Evolutionary conservation across 2,888 invertebrate species (phyloP), one percentile per base, ranked within the genome.

Genomic region (Endotricha flammealis): DNA sequence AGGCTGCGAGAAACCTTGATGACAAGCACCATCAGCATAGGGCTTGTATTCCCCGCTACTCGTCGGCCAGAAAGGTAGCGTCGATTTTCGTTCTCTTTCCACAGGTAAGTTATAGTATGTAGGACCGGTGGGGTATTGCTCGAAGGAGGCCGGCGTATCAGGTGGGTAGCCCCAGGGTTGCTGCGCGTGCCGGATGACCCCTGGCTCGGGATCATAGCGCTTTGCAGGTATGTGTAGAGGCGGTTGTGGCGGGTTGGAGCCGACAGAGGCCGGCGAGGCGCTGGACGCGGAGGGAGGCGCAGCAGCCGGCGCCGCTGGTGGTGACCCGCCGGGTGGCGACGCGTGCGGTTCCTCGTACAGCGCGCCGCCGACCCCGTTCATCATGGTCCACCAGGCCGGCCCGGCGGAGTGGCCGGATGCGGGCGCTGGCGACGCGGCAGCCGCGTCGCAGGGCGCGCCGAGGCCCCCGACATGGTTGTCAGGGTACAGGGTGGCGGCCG

Each of bases 181-280:
- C 62, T 91, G 92, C 56, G 93, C 91, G 82, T 93, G 93, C 51
- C 93, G 87, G 63, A 93, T 93, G 62, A 94, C 94, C 29, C 93
- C 91, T 33, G 91, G 90, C 63, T 90, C 90, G 41, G 89, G 88
- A 49, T 88, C 87, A 68, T 88, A 92, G 54, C 95, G 89, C 82
- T 96, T 95, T 64, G 95, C 95, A 51, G 95, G 96, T 82, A 96
- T 95, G 88, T 96, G 95, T 47, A 96, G 88, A 46, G 93, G 94
- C 38, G 94, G 94, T 64, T 92, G 91, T 42, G 92, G 91, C 41
- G 92, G 90, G 79, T 92, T 90, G 69, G 91, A 91, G 67, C 91
- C 88, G 33, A 89, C 90, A 42, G 86, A 83, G 44, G 90, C 78
- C 63, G 90, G 90, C 68, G 88, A 81, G 65, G 81, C 83, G 83